Evolutionary conservation across 2,888 invertebrate genomes (phyloP).

Genomic region (Erpobdella octoculata): DNA sequence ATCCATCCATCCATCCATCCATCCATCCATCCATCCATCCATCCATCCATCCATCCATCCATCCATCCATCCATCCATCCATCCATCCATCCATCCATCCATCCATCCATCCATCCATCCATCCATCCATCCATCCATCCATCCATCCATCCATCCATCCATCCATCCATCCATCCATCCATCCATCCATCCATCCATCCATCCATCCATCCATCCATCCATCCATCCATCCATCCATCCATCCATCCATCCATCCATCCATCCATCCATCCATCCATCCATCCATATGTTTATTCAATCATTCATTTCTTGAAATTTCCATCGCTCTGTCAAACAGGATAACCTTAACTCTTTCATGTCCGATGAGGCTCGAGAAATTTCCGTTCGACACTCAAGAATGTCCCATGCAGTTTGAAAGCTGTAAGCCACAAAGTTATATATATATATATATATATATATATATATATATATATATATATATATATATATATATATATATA

Average conservation of each 20-base stretch:
- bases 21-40: neutral
- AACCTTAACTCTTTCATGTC: constrained; percentile 39
- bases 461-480: no score
- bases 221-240: constrained; percentile 14
- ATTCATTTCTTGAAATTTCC: neutral
- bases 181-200: constrained; percentile 1
- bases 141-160: constrained; percentile 2
- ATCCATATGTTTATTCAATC: neutral
- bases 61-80: constrained; percentile 14
- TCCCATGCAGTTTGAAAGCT: constrained; percentile 46
- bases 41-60: neutral
- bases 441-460: neutral
- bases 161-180: neutral
- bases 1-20: neutral
- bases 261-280: constrained; percentile 8
- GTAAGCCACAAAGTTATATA: no score
- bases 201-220: constrained; percentile 2
- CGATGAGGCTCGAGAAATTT: constrained; percentile 46
- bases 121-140: constrained; percentile 15
- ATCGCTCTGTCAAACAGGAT: constrained; percentile 30
- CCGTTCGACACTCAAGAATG: constrained; percentile 46
- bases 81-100: constrained; percentile 7
- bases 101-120: constrained; percentile 7
- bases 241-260: constrained; percentile 11
- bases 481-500: no score